A percentile compares a stretch with the other conserved stretches of the same genome.
These are phyloP conservation scores for Furnarius figulus DNA, from an alignment of 2,113 vertebrate genomes.

Conservation along the genomic window DNA sequence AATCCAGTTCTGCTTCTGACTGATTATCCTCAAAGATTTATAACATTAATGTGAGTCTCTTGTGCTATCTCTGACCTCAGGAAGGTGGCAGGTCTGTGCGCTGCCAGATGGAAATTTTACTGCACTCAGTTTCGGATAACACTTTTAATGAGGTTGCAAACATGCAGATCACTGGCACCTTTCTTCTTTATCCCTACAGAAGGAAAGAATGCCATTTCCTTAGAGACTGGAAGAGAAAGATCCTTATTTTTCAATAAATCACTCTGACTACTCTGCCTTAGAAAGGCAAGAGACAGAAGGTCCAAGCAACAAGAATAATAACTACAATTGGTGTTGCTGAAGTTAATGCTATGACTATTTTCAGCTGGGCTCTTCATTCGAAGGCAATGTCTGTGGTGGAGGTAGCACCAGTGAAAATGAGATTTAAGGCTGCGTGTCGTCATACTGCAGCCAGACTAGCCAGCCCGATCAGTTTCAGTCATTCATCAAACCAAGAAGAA, in stretches of 20 bases:
- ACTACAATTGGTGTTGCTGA: background rate
- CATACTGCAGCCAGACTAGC: background rate
- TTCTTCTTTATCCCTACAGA: background rate
- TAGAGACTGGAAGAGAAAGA: background rate
- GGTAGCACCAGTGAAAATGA: background rate
- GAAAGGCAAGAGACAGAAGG: background rate
- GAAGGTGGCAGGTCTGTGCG: background rate
- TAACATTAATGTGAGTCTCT: background rate
- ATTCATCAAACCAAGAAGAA: background rate
- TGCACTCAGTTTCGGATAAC: background rate
- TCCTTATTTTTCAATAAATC: background rate
- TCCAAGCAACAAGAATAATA: background rate
- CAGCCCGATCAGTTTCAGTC: background rate
- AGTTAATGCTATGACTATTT: background rate
- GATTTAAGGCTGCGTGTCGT: background rate
- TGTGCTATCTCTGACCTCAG: background rate
- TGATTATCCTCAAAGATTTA: background rate
- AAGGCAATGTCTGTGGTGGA: background rate
- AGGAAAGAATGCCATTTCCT: background rate
- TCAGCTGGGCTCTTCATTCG: background rate
- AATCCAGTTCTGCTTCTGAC: background rate
- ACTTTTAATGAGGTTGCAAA: background rate
- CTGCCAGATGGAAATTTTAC: background rate
- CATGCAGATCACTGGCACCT: background rate
- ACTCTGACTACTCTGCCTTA: background rate